Conservation (phyloP, 2,797 vertebrate genomes). For the Anolis apletophallus region DNA sequence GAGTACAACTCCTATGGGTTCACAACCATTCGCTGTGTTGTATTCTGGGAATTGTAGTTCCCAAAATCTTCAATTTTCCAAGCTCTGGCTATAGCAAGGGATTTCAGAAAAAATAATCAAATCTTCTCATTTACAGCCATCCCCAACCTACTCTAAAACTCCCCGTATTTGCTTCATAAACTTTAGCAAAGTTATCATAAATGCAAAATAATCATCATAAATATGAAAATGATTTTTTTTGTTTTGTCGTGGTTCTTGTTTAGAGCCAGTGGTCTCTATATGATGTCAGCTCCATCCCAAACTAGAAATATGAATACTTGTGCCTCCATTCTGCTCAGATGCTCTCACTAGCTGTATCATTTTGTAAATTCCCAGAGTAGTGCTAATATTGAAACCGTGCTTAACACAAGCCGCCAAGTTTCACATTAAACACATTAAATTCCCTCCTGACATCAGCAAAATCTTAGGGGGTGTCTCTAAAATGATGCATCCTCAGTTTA, state of each 20-base stretch:
- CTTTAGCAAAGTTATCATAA: not conserved
- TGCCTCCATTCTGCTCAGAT: not conserved
- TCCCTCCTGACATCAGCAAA: not conserved
- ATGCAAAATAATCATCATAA: not conserved
- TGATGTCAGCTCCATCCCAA: not conserved
- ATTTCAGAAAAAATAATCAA: not conserved
- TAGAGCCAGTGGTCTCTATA: too few species aligned
- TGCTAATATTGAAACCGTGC: not conserved
- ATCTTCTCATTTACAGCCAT: not conserved
- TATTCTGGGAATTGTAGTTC: not conserved
- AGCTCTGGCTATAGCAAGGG: not conserved
- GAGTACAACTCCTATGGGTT: not conserved
- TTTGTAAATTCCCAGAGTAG: not conserved
- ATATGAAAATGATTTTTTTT: not conserved
- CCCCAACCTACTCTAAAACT: not conserved
- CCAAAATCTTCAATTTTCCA: not conserved
- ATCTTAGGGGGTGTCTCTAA: not conserved
- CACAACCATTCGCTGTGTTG: not conserved
- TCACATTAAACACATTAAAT: slow-evolving; percentile 12
- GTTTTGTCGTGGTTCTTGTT: not conserved
- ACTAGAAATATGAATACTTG: not conserved
- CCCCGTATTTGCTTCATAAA: not conserved
- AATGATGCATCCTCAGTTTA: not conserved
- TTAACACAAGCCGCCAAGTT: not conserved
- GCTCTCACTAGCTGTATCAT: not conserved